Conservation (phyloP, 2,797 vertebrate genomes). For the Spea hammondii region DNA sequence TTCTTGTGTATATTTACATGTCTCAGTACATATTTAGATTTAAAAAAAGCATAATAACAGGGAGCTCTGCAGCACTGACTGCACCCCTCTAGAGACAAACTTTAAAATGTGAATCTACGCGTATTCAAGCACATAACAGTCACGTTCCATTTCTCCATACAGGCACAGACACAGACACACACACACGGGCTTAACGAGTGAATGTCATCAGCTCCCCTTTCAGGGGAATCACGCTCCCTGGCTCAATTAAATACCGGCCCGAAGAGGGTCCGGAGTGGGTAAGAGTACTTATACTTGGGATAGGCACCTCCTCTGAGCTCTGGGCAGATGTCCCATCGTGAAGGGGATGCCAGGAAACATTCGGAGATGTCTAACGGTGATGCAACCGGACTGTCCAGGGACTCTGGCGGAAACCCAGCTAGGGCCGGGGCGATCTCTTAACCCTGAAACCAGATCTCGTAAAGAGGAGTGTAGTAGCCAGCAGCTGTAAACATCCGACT, state of each 20-base stretch:
- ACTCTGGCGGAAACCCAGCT: neutral
- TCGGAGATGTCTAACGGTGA: neutral
- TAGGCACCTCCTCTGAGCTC: neutral
- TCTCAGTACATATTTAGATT: no score
- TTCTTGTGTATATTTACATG: no score
- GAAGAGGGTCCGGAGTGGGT: neutral
- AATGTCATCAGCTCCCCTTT: no score
- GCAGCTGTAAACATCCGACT: conserved; percentile 99
- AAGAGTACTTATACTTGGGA: conserved; percentile 6
- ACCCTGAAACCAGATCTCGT: conserved; percentile 1
- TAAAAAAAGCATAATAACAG: no score
- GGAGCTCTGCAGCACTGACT: no score
- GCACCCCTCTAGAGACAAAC: no score
- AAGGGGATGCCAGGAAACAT: neutral
- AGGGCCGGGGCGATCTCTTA: neutral
- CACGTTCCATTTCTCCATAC: no score
- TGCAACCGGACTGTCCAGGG: neutral
- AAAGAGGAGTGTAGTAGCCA: conserved; percentile 76
- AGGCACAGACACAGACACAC: no score
- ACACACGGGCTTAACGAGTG: no score
- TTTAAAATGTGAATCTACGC: no score
- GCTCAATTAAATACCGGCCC: conserved; percentile 4
- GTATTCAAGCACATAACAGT: no score
- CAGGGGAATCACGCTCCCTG: neutral
- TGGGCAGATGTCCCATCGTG: conserved; percentile 11